These are phyloP conservation scores for Sparus aurata DNA, from an alignment of 2,797 vertebrate species.

Conservation along the genomic window DNA sequence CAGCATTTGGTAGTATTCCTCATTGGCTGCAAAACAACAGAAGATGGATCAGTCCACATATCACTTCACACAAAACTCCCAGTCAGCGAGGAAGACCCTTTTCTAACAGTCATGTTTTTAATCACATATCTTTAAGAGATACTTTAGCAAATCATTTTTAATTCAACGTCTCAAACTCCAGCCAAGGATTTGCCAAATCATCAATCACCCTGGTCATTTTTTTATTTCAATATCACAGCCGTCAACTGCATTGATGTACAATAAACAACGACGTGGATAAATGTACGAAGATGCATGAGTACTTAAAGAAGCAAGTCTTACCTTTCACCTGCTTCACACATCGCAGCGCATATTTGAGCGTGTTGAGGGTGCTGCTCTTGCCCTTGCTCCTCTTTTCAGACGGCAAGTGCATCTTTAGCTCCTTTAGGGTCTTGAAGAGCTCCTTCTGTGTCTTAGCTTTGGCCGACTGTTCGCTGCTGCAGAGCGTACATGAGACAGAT, in stretches of 20 bases:
- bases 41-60: neutral
- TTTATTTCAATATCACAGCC: neutral
- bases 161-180: neutral
- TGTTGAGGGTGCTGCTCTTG: constrained; percentile 90
- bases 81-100: neutral
- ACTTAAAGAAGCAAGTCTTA: constrained; percentile 65
- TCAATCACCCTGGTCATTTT: too few species aligned
- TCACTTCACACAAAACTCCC: neutral
- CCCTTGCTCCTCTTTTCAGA: constrained; percentile 91
- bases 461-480: constrained; percentile 92
- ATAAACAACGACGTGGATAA: neutral
- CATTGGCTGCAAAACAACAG: constrained; percentile 86
- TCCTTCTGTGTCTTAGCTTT: constrained; percentile 95
- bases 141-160: neutral
- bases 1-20: constrained; percentile 95
- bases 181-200: neutral
- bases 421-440: constrained; percentile 91
- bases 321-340: constrained; percentile 98
- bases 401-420: constrained; percentile 92
- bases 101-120: neutral
- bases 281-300: neutral
- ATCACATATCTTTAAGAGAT: neutral
- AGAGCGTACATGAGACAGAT: constrained; percentile 63
- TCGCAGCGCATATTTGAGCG: constrained; percentile 92
- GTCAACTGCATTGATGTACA: too few species aligned